Evolutionary conservation across 2,888 invertebrate species (phyloP), one percentile per base, ranked within the genome.

Genomic region (Acleris laterana): DNA sequence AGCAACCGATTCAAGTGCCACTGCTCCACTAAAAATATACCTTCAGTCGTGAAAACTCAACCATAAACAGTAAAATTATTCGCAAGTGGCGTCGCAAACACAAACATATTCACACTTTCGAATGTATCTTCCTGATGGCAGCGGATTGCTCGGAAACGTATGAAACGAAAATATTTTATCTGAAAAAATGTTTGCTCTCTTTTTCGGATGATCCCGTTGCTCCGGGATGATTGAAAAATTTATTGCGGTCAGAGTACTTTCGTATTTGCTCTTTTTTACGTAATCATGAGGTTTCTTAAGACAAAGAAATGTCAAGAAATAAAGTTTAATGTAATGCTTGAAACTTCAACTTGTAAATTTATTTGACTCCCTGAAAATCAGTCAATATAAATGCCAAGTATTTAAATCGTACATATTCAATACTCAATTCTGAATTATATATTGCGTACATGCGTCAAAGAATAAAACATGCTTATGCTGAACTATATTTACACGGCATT

Each of bases 1-100:
- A 84, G 81, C 83, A 87, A 83, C 82, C 82, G 76, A 78, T 74
- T 77, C 74, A 70, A 81, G 78, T 77, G 56, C 56, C 57, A 48
- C 38, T 60, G 55, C 56, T 51, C 44, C 20, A 25, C 62, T 62
- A 42, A 55, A 57, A 62, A 17, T 51, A 52, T 63, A 51, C 17
- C 17, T 44, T 19, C 51, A 9, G 22, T n/a, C n/a, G 44, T 53
- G 32, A n/a, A 25, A 44, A 20, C 20, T 46, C 20, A 62, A 7
- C 13, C 16, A 17, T n/a, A 42, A 38, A 28, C 56, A 44, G 46
- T 25, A 17, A 61, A 52, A 66, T 51, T 38, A 57, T 66, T 48
- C 48, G 20, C 48, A 46, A 61, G 20, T 25, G 48, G 16, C 48
- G 57, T 62, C 51, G 52, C 52, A 62, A 61, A 51, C n/a, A 66